Conservation (phyloP, 2,888 invertebrate species). For the Cantharis rufa region DNA sequence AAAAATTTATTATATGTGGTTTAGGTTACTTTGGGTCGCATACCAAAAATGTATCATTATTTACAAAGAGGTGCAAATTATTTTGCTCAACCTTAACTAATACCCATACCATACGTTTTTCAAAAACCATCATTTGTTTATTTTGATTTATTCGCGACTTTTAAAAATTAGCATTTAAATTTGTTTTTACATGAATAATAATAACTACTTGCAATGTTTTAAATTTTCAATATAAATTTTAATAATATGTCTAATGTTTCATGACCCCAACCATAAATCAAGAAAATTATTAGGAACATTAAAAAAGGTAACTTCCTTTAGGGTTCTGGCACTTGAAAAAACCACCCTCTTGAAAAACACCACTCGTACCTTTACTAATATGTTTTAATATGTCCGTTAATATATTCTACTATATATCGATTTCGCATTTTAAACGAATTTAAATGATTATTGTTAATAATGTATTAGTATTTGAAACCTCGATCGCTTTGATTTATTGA, state of each 20-base stretch:
- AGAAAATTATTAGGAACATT: background rate
- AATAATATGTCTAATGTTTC: background rate
- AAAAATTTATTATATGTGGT: background rate
- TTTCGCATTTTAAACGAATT: background rate
- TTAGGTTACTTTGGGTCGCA: background rate
- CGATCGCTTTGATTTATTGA: background rate
- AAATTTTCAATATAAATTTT: background rate
- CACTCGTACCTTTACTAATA: background rate
- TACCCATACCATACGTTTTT: background rate
- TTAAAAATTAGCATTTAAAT: background rate
- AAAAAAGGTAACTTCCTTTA: constrained; percentile 3
- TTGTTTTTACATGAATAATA: background rate
- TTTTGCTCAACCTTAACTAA: background rate
- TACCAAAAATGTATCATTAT: background rate
- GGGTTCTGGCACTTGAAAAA: background rate
- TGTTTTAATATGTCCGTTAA: background rate
- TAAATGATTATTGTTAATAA: background rate
- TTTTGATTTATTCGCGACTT: background rate
- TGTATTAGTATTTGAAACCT: background rate
- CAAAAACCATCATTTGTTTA: background rate
- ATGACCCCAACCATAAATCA: background rate
- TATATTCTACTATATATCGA: background rate
- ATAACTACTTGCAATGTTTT: background rate
- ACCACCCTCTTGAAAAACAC: background rate
- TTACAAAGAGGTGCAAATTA: background rate